These are phyloP conservation scores for Coronaproctus castanopsis DNA, from an alignment of 2,888 invertebrate species.

Conservation along the genomic window DNA sequence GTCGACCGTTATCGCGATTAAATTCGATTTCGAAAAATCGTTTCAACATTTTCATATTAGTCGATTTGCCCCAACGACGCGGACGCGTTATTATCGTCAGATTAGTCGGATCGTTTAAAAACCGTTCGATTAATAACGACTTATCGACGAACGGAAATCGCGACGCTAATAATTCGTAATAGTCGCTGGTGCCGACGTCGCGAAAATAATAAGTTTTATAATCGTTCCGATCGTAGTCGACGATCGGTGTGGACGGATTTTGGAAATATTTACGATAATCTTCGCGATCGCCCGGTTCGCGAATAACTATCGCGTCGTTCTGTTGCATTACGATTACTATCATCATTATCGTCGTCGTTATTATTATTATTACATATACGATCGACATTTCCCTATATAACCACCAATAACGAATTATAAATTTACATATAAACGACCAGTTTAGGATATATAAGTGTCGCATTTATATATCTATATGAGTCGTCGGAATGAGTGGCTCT, in stretches of 20 bases:
- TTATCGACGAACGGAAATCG: background rate
- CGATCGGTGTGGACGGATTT: background rate
- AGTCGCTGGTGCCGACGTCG: background rate
- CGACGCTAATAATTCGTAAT: background rate
- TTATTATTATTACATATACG: too few species aligned
- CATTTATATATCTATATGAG: too few species aligned
- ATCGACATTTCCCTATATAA: too few species aligned
- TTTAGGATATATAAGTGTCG: too few species aligned
- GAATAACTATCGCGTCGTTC: too few species aligned
- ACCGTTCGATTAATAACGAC: background rate
- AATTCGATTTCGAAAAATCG: conserved; percentile 3
- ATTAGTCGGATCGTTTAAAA: background rate
- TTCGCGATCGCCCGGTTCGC: background rate
- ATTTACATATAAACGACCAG: too few species aligned
- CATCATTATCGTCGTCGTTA: too few species aligned
- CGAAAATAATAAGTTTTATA: background rate
- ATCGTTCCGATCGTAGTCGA: background rate
- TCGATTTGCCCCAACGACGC: conserved; percentile 2
- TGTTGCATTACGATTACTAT: too few species aligned
- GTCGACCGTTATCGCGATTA: background rate
- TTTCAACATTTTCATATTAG: conserved; percentile 2
- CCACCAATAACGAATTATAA: too few species aligned
- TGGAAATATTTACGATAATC: background rate
- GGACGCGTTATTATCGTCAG: background rate
- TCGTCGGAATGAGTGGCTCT: too few species aligned